A percentile compares a stretch with the other conserved stretches of the same genome.
phyloP scores from a whole-genome alignment of 2,888 invertebrate genomes.

The Corythucha ciliata region DNA sequence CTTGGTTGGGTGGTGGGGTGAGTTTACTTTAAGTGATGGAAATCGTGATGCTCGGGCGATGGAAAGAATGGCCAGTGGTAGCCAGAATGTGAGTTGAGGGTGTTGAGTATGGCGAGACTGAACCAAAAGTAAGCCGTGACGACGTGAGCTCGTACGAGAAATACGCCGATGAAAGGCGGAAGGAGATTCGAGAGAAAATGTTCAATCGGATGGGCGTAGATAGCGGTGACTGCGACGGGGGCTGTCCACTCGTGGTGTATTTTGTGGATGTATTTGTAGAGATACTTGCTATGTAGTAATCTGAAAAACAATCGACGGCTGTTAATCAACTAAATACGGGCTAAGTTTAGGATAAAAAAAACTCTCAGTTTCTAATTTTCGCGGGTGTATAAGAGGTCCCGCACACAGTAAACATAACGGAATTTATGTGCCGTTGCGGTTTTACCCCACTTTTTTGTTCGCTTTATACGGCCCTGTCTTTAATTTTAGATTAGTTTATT shows the following conservation, averaged over 20 bases:
- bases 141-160: constrained; percentile 65
- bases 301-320: constrained; percentile 43
- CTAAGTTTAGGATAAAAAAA: too few species aligned
- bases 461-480: too few species aligned
- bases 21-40: constrained; percentile 68
- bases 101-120: constrained; percentile 63
- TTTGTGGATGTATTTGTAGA: constrained; percentile 77
- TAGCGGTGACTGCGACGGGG: constrained; percentile 69
- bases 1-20: not conserved
- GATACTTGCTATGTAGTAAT: constrained; percentile 58
- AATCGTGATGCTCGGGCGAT: constrained; percentile 78
- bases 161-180: constrained; percentile 65
- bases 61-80: constrained; percentile 79
- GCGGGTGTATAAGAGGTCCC: too few species aligned
- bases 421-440: too few species aligned
- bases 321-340: too few species aligned
- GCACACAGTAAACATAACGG: too few species aligned
- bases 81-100: constrained; percentile 73
- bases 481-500: too few species aligned
- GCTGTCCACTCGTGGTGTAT: constrained; percentile 83
- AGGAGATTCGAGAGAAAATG: constrained; percentile 68
- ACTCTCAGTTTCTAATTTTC: too few species aligned
- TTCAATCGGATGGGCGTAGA: constrained; percentile 70
- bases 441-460: too few species aligned
- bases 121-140: constrained; percentile 72